These are phyloP conservation scores for Crenuchus spilurus DNA, from an alignment of 2,797 vertebrate genomes.

Conservation along the genomic window DNA sequence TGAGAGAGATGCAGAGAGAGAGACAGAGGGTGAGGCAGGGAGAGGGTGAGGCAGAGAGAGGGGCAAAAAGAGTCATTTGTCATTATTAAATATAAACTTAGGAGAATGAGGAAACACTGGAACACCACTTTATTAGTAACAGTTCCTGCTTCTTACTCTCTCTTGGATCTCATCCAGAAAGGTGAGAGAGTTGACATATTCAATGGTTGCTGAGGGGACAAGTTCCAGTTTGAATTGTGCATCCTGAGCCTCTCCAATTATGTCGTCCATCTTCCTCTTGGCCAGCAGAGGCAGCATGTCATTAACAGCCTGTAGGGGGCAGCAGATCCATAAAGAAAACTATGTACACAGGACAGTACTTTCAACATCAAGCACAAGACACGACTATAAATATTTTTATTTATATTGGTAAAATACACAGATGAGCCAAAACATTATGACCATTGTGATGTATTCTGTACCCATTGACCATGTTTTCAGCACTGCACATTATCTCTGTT, in stretches of 20 bases:
- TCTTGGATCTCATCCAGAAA: conserved; percentile 86
- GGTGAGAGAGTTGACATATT: conserved; percentile 78
- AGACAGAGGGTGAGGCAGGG: background rate
- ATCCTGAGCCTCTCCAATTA: conserved; percentile 78
- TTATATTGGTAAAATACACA: no score
- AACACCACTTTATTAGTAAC: no score
- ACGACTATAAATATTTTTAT: no score
- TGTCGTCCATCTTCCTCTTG: conserved; percentile 79
- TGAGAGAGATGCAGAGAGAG: conserved; percentile 56
- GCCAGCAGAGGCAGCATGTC: conserved; percentile 77
- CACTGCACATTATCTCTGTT: no score
- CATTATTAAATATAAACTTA: no score
- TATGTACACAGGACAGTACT: no score
- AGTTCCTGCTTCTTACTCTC: conserved; percentile 71
- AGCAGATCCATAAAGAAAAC: background rate
- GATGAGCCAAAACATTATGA: no score
- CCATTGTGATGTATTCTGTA: no score
- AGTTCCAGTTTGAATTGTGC: conserved; percentile 81
- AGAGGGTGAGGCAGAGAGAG: background rate
- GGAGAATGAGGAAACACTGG: no score
- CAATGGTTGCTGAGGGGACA: conserved; percentile 74
- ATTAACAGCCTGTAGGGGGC: conserved; percentile 77
- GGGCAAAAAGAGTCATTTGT: no score
- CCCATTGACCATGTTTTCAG: no score
- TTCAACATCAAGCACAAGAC: no score